Evolutionary conservation across 2,888 invertebrate genomes (phyloP).

Genomic region (Sinotaia quadrata): DNA sequence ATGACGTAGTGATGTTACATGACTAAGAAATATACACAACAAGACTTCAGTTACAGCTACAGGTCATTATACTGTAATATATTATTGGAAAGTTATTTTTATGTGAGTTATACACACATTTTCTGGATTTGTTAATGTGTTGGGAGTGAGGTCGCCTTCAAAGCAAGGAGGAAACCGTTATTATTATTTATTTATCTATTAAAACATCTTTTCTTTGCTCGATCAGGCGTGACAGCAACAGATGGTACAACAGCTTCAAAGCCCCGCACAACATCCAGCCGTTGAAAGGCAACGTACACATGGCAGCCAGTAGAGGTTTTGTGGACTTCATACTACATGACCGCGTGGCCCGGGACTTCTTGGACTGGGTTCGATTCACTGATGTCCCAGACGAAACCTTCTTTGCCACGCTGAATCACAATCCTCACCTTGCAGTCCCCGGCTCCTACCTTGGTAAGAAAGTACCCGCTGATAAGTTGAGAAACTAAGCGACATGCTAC

Average conservation of each 20-base stretch:
- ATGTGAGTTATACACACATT: no score
- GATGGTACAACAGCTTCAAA: slow-evolving; percentile 22
- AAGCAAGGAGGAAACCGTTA: no score
- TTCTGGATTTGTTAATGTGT: no score
- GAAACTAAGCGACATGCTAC: no score
- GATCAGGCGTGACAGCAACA: background rate
- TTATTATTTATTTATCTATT: no score
- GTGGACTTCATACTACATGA: slow-evolving; percentile 59
- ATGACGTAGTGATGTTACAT: no score
- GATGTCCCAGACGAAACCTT: slow-evolving; percentile 63
- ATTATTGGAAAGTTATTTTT: background rate
- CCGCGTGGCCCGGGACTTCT: slow-evolving; percentile 44
- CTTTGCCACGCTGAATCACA: slow-evolving; percentile 61
- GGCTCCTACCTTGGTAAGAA: slow-evolving; percentile 55
- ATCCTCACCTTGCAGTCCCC: slow-evolving; percentile 53
- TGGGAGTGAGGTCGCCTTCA: no score
- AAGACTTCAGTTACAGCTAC: background rate
- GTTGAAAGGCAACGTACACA: slow-evolving; percentile 55
- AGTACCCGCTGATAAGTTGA: no score
- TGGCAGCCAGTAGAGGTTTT: slow-evolving; percentile 47
- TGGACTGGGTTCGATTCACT: slow-evolving; percentile 57
- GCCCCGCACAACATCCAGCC: slow-evolving; percentile 37
- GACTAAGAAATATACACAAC: no score
- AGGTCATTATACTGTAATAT: background rate
- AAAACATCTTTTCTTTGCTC: background rate